phyloP scores from a whole-genome alignment of 2,888 invertebrate species.

The Macaria notata region DNA sequence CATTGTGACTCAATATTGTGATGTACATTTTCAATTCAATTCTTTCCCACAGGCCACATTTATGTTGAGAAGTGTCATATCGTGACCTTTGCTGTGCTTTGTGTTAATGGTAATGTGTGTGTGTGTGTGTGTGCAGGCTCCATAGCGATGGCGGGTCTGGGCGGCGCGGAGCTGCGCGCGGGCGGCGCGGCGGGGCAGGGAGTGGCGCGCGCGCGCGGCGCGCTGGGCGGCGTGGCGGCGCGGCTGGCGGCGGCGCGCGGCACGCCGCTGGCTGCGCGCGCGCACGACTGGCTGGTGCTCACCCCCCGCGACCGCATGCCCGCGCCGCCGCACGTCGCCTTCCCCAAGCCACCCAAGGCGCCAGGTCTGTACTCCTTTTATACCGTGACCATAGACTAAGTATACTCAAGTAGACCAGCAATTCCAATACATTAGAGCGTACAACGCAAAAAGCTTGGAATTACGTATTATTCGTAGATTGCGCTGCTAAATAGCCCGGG shows the following conservation, averaged over 20 bases:
- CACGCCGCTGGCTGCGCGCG: constrained; percentile 63
- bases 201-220: constrained; percentile 55
- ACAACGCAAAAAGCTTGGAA: too few relatives aligned
- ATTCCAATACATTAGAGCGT: too few relatives aligned
- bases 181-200: constrained; percentile 64
- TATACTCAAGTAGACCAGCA: too few relatives aligned
- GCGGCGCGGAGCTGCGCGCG: constrained; percentile 70
- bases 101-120: too few relatives aligned
- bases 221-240: constrained; percentile 68
- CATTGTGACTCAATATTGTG: too few relatives aligned
- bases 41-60: too few relatives aligned
- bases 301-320: constrained; percentile 90
- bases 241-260: constrained; percentile 67
- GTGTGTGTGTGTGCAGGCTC: constrained; percentile 60
- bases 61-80: too few relatives aligned
- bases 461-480: too few relatives aligned
- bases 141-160: constrained; percentile 80
- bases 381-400: too few relatives aligned
- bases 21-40: too few relatives aligned
- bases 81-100: too few relatives aligned
- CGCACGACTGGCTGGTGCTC: constrained; percentile 87
- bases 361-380: constrained; percentile 77
- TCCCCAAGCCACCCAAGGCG: constrained; percentile 95
- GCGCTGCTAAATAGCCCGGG: too few relatives aligned
- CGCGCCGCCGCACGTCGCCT: constrained; percentile 90